Percentiles rank a stretch among this genome's conserved stretches.
phyloP scores from a whole-genome alignment of 2,888 invertebrate species.

The Linnaemya vulpina region DNA sequence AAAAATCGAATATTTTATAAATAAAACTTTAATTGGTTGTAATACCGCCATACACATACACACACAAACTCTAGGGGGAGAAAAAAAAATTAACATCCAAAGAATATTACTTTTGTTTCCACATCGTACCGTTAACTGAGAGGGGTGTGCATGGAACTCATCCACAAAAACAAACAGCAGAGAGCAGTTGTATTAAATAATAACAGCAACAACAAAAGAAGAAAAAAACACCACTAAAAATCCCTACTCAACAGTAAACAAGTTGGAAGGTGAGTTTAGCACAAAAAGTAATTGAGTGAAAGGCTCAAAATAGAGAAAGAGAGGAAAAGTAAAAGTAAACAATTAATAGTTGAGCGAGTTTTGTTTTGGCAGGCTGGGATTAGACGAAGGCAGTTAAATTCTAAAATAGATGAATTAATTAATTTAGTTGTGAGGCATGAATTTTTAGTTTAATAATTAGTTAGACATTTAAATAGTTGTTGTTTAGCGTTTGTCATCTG shows the following conservation, averaged over 20 bases:
- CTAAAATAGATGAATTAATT: neutral
- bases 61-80: constrained; percentile 33
- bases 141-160: constrained; percentile 36
- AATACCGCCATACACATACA: too few relatives aligned
- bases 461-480: neutral
- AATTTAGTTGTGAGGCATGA: neutral
- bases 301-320: neutral
- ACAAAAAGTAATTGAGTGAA: constrained; percentile 9
- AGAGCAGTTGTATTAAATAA: constrained; percentile 24
- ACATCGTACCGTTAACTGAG: constrained; percentile 40
- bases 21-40: constrained; percentile 59
- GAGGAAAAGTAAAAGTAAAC: constrained; percentile 9
- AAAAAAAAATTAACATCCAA: constrained; percentile 7
- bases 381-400: neutral
- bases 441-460: neutral
- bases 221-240: neutral
- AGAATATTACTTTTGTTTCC: neutral
- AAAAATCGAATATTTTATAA: constrained; percentile 54
- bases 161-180: constrained; percentile 8
- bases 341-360: constrained; percentile 15
- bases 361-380: neutral
- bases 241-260: constrained; percentile 33
- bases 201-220: neutral
- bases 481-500: neutral
- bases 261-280: constrained; percentile 59